Percentiles rank a stretch among this genome's conserved stretches.
phyloP scores from a whole-genome alignment of 2,797 vertebrate genomes.

The Aotus griseimembra region DNA sequence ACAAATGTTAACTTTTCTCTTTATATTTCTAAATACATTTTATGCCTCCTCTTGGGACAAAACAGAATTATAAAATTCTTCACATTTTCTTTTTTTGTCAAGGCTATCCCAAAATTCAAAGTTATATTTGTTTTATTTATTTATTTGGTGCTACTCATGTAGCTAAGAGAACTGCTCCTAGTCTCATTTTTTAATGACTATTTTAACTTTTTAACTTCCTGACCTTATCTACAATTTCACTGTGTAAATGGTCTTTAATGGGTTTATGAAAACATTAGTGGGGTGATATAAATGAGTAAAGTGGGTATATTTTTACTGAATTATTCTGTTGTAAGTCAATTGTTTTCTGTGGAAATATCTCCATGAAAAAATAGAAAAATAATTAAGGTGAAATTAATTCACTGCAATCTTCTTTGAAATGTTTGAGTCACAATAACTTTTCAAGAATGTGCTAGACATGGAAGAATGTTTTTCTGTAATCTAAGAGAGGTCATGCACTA shows the following conservation, averaged over 20 bases:
- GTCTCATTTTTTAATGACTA: background rate
- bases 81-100: background rate
- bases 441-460: background rate
- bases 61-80: background rate
- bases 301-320: background rate
- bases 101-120: background rate
- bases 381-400: background rate
- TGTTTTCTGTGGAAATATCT: constrained; percentile 13
- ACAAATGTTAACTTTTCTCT: background rate
- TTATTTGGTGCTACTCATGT: background rate
- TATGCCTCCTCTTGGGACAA: background rate
- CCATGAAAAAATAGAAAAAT: background rate
- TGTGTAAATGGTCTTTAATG: background rate
- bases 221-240: background rate
- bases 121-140: background rate
- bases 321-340: background rate
- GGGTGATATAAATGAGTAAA: background rate
- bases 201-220: background rate
- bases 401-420: background rate
- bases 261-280: background rate
- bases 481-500: background rate
- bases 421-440: background rate
- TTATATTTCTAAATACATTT: background rate
- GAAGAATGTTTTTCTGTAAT: background rate
- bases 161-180: background rate